Conservation (phyloP, 2,888 invertebrate species). For the Agonopterix arenella region DNA sequence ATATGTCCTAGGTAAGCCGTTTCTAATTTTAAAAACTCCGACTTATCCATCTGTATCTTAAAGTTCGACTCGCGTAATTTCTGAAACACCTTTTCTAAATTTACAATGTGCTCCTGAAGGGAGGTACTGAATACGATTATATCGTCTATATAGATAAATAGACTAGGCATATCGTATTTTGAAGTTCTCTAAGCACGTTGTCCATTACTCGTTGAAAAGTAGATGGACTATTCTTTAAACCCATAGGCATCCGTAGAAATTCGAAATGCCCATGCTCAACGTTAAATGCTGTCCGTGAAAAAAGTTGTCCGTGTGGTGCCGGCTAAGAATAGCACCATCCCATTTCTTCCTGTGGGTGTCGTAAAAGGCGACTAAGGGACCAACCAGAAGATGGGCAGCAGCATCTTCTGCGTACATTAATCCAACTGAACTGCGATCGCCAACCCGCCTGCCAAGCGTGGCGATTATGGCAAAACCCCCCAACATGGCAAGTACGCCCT, state of each 20-base stretch:
- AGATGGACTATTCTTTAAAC: constrained; percentile 19
- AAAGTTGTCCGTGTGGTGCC: too few species aligned
- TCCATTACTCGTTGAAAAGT: constrained; percentile 26
- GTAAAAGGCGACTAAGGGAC: too few species aligned
- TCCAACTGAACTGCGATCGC: too few species aligned
- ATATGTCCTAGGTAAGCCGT: constrained; percentile 5
- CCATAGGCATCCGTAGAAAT: constrained; percentile 24
- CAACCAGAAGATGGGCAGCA: too few species aligned
- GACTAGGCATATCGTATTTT: too few species aligned
- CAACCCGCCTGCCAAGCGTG: too few species aligned
- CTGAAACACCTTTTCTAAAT: constrained; percentile 18
- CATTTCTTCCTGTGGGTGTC: too few species aligned
- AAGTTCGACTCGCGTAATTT: constrained; percentile 18
- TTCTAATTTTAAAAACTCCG: constrained; percentile 15
- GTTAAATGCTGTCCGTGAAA: constrained; percentile 24
- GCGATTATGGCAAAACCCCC: too few species aligned
- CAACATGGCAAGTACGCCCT: too few species aligned
- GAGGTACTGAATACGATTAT: constrained; percentile 16
- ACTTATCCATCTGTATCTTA: constrained; percentile 20
- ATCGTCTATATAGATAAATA: too few species aligned
- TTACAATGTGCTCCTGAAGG: constrained; percentile 20
- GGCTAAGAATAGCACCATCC: too few species aligned
- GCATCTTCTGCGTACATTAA: too few species aligned
- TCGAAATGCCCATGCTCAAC: constrained; percentile 23
- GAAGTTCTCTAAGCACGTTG: constrained; percentile 17